A percentile compares a stretch with the other conserved stretches of the same genome.
Conservation (phyloP, 2,113 vertebrate genomes). For the Aleadryas rufinucha region DNA sequence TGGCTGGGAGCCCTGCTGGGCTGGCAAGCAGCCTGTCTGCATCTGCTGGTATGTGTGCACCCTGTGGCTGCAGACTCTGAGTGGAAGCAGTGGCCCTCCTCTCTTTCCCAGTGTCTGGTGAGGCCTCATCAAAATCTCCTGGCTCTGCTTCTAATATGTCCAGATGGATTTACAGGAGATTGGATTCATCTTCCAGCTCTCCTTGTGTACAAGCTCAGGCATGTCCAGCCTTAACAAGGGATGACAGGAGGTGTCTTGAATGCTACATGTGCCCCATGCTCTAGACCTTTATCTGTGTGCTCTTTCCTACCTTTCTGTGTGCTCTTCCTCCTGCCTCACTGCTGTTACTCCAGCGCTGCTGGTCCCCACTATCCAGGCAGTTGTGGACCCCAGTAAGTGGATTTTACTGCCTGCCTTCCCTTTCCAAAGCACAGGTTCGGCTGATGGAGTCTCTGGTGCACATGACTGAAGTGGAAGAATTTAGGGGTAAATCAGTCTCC, state of each 20-base stretch:
- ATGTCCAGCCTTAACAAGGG: not conserved
- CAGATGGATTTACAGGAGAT: not conserved
- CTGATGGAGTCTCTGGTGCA: not conserved
- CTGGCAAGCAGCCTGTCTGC: not conserved
- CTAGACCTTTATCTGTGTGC: not conserved
- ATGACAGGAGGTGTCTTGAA: not conserved
- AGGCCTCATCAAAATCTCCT: not conserved
- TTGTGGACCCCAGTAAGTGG: not conserved
- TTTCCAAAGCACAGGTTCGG: not conserved
- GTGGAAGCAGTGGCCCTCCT: not conserved
- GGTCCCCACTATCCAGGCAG: not conserved
- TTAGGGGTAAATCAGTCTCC: not conserved
- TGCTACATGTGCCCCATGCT: not conserved
- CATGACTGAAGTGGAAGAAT: not conserved
- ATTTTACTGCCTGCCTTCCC: not conserved
- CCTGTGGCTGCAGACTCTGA: not conserved
- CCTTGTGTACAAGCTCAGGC: not conserved
- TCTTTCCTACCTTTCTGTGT: not conserved
- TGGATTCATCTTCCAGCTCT: not conserved
- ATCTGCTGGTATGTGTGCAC: accelerated
- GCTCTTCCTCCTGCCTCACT: not conserved
- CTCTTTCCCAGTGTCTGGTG: not conserved
- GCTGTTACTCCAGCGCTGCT: not conserved
- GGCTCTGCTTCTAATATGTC: not conserved
- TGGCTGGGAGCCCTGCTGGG: not conserved